Evolutionary conservation across 2,888 invertebrate species (phyloP).

Genomic region (Autographa pulchrina): DNA sequence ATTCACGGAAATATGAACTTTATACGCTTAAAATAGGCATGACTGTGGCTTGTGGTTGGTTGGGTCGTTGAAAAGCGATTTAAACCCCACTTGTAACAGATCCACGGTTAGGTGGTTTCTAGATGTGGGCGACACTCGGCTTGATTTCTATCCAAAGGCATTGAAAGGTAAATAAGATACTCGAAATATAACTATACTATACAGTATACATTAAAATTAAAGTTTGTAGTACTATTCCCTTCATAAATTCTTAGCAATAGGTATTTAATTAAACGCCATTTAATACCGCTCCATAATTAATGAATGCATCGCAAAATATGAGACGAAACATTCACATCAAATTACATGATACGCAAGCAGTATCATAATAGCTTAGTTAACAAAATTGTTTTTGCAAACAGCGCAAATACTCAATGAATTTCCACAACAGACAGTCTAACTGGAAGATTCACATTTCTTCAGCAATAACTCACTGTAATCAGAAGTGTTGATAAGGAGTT

Average conservation of each 20-base stretch:
- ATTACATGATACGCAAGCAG: slow-evolving; percentile 22
- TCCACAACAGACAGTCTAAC: slow-evolving; percentile 32
- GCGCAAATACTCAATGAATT: slow-evolving; percentile 38
- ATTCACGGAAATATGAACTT: slow-evolving; percentile 32
- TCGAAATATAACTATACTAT: neutral
- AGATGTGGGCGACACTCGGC: slow-evolving; percentile 35
- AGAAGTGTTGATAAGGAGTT: slow-evolving; percentile 17
- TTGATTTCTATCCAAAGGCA: slow-evolving; percentile 9
- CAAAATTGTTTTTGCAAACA: slow-evolving; percentile 38
- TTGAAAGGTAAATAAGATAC: neutral
- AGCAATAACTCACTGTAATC: slow-evolving; percentile 22
- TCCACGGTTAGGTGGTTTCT: slow-evolving; percentile 25
- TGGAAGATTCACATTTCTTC: slow-evolving; percentile 34
- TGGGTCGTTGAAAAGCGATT: slow-evolving; percentile 49
- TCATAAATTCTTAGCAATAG: neutral
- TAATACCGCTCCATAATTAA: slow-evolving; percentile 5
- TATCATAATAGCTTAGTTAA: slow-evolving; percentile 48
- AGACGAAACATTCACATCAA: slow-evolving; percentile 23
- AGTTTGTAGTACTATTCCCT: neutral
- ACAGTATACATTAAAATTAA: neutral
- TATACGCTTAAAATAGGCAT: slow-evolving; percentile 22
- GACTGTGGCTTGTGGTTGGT: slow-evolving; percentile 10
- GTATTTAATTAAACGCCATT: neutral
- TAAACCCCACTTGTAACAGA: slow-evolving; percentile 41
- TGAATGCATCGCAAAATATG: slow-evolving; percentile 19